Evolutionary conservation across 2,888 invertebrate genomes (phyloP).

Genomic region (Phoenoteleia sp.): DNA sequence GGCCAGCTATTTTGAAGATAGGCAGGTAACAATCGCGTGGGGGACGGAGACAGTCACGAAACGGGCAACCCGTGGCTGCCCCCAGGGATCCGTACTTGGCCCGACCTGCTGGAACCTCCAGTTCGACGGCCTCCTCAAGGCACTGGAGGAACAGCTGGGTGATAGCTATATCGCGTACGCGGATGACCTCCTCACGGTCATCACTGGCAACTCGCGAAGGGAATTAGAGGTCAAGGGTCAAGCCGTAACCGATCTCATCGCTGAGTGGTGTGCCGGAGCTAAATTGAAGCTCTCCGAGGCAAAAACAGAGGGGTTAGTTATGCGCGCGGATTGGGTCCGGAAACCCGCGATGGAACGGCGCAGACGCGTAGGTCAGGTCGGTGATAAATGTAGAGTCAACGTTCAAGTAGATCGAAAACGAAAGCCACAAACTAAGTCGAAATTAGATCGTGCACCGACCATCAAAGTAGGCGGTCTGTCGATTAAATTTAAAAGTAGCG

Average conservation of each 20-base stretch:
- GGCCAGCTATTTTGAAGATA: conserved; percentile 46
- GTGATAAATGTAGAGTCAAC: not conserved
- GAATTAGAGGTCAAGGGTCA: conserved; percentile 36
- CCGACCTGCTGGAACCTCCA: conserved; percentile 70
- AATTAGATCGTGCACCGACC: not conserved
- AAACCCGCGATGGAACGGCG: not conserved
- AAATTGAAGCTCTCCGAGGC: conserved; percentile 48
- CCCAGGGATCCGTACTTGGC: conserved; percentile 68
- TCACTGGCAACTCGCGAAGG: conserved; percentile 27
- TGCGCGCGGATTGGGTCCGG: not conserved
- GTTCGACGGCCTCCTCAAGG: conserved; percentile 63
- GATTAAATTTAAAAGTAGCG: too few species aligned
- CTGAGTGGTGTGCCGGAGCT: not conserved
- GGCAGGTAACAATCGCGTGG: conserved; percentile 12
- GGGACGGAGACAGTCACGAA: conserved; percentile 35
- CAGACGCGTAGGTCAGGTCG: not conserved
- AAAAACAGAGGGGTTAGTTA: conserved; percentile 19
- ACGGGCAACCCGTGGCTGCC: conserved; percentile 45
- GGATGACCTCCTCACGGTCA: conserved; percentile 52
- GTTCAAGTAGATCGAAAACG: not conserved
- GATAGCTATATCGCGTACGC: conserved; percentile 61
- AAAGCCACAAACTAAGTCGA: not conserved
- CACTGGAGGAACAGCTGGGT: conserved; percentile 1
- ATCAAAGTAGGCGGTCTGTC: too few species aligned
- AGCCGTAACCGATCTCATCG: conserved; percentile 17